Percentiles rank a stretch among this genome's conserved stretches.
phyloP scores from a whole-genome alignment of 2,888 invertebrate species.

The Tachina fera region DNA sequence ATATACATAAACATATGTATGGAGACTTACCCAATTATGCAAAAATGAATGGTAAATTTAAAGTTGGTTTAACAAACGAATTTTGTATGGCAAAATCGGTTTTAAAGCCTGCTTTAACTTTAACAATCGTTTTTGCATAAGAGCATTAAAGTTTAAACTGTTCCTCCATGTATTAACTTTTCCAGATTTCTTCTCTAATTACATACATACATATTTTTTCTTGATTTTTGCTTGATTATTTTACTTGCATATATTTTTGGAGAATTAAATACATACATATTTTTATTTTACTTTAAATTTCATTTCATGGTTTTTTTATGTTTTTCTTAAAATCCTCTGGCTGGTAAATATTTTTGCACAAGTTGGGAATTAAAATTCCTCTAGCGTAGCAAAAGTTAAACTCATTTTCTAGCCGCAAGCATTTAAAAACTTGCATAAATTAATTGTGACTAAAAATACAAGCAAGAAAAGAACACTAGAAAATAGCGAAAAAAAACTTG shows the following conservation, averaged over 20 bases:
- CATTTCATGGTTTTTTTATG: conserved; percentile 6
- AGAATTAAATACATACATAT: neutral
- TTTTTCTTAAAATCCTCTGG: conserved; percentile 51
- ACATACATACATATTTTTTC: too few species aligned
- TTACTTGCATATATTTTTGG: conserved; percentile 25
- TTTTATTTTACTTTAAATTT: conserved; percentile 8
- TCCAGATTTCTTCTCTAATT: neutral
- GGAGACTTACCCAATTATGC: too few species aligned
- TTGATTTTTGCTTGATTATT: conserved; percentile 28
- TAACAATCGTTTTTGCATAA: too few species aligned
- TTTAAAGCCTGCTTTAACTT: too few species aligned
- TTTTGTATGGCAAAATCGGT: too few species aligned
- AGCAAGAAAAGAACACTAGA: conserved; percentile 12
- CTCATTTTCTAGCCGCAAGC: conserved; percentile 70
- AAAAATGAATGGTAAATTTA: too few species aligned
- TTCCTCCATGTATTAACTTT: too few species aligned
- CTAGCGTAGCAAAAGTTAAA: conserved; percentile 72
- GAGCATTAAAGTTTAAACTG: too few species aligned
- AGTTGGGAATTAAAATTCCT: conserved; percentile 73
- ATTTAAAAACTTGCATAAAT: conserved; percentile 72
- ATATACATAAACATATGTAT: too few species aligned
- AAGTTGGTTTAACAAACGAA: too few species aligned
- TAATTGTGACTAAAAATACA: conserved; percentile 70
- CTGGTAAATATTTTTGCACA: conserved; percentile 68
- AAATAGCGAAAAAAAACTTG: conserved; percentile 25